phyloP scores from a whole-genome alignment of 2,113 vertebrate species.

The Otocyon megalotis region DNA sequence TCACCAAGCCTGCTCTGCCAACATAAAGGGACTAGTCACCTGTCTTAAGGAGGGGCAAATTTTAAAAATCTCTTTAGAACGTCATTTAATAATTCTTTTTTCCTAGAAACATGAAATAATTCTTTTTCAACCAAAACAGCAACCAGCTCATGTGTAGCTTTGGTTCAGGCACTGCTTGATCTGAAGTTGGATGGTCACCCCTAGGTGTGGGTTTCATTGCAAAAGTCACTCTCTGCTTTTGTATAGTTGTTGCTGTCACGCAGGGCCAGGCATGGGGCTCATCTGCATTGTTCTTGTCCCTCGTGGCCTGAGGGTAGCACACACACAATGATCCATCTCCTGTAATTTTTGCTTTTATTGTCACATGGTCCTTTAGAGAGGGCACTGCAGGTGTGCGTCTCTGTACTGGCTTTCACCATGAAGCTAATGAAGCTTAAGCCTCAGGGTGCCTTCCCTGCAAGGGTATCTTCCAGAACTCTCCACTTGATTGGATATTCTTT shows the following conservation, averaged over 20 bases:
- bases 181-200: not conserved
- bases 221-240: not conserved
- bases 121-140: not conserved
- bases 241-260: accelerated
- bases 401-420: not conserved
- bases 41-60: not conserved
- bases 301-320: not conserved
- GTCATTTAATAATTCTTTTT: not conserved
- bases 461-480: not conserved
- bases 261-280: not conserved
- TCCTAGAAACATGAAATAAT: not conserved
- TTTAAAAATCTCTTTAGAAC: not conserved
- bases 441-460: not conserved
- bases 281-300: accelerated
- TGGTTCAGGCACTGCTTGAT: not conserved
- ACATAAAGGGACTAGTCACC: not conserved
- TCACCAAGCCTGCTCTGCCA: not conserved
- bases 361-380: not conserved
- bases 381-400: not conserved
- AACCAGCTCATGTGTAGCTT: not conserved
- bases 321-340: not conserved
- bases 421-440: not conserved
- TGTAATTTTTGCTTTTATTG: not conserved
- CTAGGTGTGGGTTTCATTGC: not conserved
- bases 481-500: not conserved